Conservation (phyloP, 1,140 invertebrate species). For the Neotoxoptera formosana region DNA sequence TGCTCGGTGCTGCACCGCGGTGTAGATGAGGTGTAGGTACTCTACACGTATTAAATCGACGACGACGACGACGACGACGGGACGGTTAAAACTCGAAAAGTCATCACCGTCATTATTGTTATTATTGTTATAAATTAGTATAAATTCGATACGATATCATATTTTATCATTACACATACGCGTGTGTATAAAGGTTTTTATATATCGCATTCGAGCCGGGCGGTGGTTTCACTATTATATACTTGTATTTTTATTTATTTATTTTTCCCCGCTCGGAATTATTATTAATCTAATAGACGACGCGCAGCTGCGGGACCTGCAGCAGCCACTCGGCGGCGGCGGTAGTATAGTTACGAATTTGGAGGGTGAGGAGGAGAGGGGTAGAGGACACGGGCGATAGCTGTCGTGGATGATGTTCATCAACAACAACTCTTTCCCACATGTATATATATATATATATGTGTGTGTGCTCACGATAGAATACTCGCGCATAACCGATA, state of each 20-base stretch:
- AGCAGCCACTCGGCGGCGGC: neutral
- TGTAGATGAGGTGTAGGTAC: neutral
- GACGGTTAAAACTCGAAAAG: conserved; percentile 22
- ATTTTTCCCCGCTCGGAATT: conserved; percentile 3
- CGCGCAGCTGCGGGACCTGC: conserved; percentile 38
- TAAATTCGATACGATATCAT: conserved; percentile 4
- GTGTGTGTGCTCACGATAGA: neutral
- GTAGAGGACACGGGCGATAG: neutral
- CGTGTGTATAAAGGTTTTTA: neutral
- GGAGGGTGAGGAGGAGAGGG: neutral
- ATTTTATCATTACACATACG: neutral
- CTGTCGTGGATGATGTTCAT: conserved; percentile 6
- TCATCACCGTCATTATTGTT: conserved; percentile 26
- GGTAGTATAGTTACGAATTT: neutral
- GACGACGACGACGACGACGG: neutral
- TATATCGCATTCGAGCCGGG: neutral
- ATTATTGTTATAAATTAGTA: conserved; percentile 45
- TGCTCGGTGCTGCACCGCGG: neutral
- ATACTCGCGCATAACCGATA: conserved; percentile 36
- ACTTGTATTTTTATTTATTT: neutral
- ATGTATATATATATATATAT: neutral
- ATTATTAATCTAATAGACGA: conserved; percentile 43
- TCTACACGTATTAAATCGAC: neutral
- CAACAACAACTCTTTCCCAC: conserved; percentile 55
- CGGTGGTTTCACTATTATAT: neutral